Evolutionary conservation across 1,140 invertebrate species (phyloP), one percentile per base, ranked within the genome.

Genomic region (Drosophila grimshawi): DNA sequence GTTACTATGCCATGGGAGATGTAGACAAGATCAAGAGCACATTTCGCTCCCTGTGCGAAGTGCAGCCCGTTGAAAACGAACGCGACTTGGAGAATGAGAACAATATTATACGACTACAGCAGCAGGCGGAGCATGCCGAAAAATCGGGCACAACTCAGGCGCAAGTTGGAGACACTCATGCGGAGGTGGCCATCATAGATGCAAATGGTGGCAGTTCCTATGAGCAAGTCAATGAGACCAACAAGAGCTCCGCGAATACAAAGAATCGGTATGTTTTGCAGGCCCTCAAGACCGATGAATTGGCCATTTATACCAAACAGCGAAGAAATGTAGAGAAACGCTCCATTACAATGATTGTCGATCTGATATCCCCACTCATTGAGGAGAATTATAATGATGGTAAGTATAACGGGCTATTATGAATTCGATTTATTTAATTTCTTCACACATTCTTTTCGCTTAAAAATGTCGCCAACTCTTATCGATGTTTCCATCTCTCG

Each of bases 1-100:
- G 98, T 90, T 98, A 98, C 81, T 98, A 98, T 93, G 97, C 98
- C 10, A 93, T 99, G 52, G 97, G 96, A 27, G 98, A 99, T 93
- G 95, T 96, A 5, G 98, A 99, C 72, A 98, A 97, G 89, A 99
- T 99, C 95, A 98, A 98, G 93, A 95, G 95, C 78, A 96, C 96
- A 5, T 99, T 99, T 93, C 95, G 97, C 68, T 96, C 97, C 19
- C 93, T 99, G 70, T 93, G 99, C 29, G 96, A 98, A 74, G 96
- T 99, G 57, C 96, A 97, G 57, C 96, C 97, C 52, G 91, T 97
- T 27, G 96, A 97, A 85, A 94, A 96, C 71, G 96, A 97, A 80
- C 96, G 97, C 86, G 97, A 97, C 67, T 95, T 97, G 71, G 97
- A 97, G 92, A 93, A 75, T 8, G 86, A 92, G 59, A 92, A 78